phyloP scores from a whole-genome alignment of 2,113 vertebrate genomes.

The Ctenodactylus gundi region DNA sequence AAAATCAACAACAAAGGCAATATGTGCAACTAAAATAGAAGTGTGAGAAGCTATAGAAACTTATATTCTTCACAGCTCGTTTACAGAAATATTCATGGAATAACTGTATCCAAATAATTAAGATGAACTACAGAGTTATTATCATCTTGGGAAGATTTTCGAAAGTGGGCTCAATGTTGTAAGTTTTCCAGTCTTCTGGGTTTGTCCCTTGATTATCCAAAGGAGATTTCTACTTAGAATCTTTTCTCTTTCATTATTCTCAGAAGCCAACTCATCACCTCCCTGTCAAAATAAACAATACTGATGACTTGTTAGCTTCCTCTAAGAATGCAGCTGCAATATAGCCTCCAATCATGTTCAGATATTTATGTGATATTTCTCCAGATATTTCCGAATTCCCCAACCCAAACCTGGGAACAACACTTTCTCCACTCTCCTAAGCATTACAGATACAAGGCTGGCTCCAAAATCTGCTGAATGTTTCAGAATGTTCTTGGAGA shows the following conservation, averaged over 20 bases:
- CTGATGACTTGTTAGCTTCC: background rate
- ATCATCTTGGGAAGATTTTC: slow-evolving; percentile 8
- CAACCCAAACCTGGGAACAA: background rate
- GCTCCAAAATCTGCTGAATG: background rate
- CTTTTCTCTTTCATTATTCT: background rate
- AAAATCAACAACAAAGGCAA: background rate
- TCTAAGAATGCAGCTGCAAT: background rate
- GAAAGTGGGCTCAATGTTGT: background rate
- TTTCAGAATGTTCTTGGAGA: background rate
- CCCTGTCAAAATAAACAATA: background rate
- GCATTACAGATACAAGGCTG: background rate
- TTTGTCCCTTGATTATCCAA: slow-evolving; percentile 10
- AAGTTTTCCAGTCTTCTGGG: background rate
- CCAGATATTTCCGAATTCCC: background rate
- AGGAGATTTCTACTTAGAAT: background rate
- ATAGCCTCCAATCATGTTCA: background rate
- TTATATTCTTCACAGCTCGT: background rate
- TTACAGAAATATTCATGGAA: background rate
- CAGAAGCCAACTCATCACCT: background rate
- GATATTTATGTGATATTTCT: background rate
- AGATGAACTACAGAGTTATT: background rate
- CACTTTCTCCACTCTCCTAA: background rate
- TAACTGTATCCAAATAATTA: slow-evolving; percentile 19
- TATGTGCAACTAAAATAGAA: slow-evolving; percentile 5
- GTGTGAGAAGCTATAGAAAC: background rate